A percentile compares a stretch with the other conserved stretches of the same genome.
Conservation (phyloP, 2,888 invertebrate species). For the Macroteleia sp. region DNA sequence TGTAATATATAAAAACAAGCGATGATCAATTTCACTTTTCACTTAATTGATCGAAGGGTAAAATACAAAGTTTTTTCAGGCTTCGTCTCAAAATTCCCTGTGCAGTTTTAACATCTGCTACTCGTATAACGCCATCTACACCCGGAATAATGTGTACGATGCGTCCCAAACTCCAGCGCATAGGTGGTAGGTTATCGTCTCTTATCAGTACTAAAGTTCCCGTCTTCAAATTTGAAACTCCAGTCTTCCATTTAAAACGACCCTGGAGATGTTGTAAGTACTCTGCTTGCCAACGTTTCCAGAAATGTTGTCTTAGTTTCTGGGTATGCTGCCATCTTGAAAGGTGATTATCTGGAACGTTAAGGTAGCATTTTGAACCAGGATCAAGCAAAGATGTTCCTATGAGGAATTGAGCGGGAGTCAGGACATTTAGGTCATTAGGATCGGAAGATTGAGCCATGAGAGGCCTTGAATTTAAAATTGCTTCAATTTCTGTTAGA, state of each 20-base stretch:
- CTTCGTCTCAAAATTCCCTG: not conserved
- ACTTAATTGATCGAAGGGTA: not conserved
- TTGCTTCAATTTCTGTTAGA: slow-evolving; percentile 60
- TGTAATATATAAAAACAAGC: too few species aligned
- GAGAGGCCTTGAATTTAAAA: slow-evolving; percentile 61
- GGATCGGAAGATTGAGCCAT: slow-evolving; percentile 20
- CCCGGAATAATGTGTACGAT: not conserved
- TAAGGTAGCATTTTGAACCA: not conserved
- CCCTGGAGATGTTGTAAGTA: slow-evolving; percentile 4
- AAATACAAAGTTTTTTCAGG: not conserved
- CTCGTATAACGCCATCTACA: not conserved
- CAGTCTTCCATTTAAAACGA: slow-evolving; percentile 1
- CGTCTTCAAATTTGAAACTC: not conserved
- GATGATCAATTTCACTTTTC: too few species aligned
- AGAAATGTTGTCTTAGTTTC: not conserved
- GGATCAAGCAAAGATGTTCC: not conserved
- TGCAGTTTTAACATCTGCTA: not conserved
- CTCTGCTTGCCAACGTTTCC: not conserved
- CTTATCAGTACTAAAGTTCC: not conserved
- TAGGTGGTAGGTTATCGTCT: not conserved
- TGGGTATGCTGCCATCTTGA: slow-evolving; percentile 18
- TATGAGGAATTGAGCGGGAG: slow-evolving; percentile 68
- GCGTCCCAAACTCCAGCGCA: not conserved
- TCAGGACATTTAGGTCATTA: slow-evolving; percentile 37
- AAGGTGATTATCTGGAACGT: slow-evolving; percentile 18